These are phyloP conservation scores for Chironomus striatipennis DNA, from an alignment of 1,140 invertebrate genomes.

Conservation along the genomic window DNA sequence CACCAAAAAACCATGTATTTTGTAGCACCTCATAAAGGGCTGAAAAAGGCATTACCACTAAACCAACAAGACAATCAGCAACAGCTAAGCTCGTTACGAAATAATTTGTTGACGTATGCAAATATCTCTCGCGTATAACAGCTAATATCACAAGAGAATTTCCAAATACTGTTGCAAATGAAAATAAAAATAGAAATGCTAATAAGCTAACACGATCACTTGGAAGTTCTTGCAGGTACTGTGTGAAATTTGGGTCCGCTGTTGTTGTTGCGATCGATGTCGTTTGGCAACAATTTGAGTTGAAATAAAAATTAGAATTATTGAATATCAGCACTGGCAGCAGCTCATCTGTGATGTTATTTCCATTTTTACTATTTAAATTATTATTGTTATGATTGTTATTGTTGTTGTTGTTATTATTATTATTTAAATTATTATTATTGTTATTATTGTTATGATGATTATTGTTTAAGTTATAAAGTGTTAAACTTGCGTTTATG, in stretches of 20 bases:
- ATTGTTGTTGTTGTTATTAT: neutral
- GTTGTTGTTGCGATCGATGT: conserved; percentile 29
- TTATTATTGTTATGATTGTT: neutral
- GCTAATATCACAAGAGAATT: conserved; percentile 93
- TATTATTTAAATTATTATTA: neutral
- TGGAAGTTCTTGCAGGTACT: conserved; percentile 44
- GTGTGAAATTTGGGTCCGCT: conserved; percentile 34
- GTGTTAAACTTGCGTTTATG: conserved; percentile 9
- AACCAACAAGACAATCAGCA: conserved; percentile 91
- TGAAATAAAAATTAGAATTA: conserved; percentile 9
- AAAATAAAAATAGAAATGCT: conserved; percentile 79
- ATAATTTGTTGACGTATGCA: conserved; percentile 95
- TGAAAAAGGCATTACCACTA: conserved; percentile 95
- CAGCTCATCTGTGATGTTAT: neutral
- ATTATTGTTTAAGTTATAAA: conserved; percentile 2
- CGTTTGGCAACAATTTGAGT: conserved; percentile 16
- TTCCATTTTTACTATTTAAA: neutral
- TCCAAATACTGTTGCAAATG: conserved; percentile 88
- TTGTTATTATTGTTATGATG: conserved; percentile 11
- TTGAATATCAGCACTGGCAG: neutral
- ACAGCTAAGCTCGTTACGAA: conserved; percentile 95
- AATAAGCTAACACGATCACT: conserved; percentile 70
- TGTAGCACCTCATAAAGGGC: conserved; percentile 79
- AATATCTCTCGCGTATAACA: conserved; percentile 77
- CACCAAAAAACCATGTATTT: conserved; percentile 77